Base-by-base conservation (phyloP, 2,888 invertebrate genomes). In the Apodemia zela region DNA sequence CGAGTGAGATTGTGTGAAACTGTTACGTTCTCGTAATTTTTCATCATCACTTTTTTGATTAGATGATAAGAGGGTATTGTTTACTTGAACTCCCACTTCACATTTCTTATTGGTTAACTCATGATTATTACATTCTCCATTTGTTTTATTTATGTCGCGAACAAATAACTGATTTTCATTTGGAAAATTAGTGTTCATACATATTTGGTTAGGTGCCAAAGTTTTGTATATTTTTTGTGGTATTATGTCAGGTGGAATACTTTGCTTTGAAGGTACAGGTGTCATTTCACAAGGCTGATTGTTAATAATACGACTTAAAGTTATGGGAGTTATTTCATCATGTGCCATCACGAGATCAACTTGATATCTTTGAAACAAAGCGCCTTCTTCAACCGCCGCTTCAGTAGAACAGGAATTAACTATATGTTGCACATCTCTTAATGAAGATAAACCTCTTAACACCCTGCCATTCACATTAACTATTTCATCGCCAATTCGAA, bases 381-480 rank as follows among this genome's bases (percentile, higher is more conserved):
- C 74, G 35, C 84, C 82, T 67, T 85, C 85, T 77, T 88, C 87
- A 18, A 77, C 70, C 13, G 80, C 76, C 61, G 89, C 81, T 81
- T 92, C 89, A n/a, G 85, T 87, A 15, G 92, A 92, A 77, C 88
- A 92, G 35, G 90, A 91, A 71, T 92, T 92, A 1, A 92, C 92
- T 68, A 94, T 89, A 59, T 93, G 87, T 72, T 94, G 94, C 18
- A 94, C 93, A 72, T 95, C 95, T 76, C 94, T 93, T 65, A 94
- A 87, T 7, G 94, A 94, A 57, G 94, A 93, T 63, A 97, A 91
- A 1, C 96, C 96, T 68, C 95, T 93, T 66, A 98, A 86, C 68
- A 96, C 94, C 75, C 94, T 94, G 11, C 97, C 97, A 82, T 98
- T 98, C 38, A 97, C 96, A 84, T 97, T 96, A 13, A 98, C 95